These are phyloP conservation scores for Cryptus viduatorius DNA, from an alignment of 2,888 invertebrate species.

Conservation along the genomic window DNA sequence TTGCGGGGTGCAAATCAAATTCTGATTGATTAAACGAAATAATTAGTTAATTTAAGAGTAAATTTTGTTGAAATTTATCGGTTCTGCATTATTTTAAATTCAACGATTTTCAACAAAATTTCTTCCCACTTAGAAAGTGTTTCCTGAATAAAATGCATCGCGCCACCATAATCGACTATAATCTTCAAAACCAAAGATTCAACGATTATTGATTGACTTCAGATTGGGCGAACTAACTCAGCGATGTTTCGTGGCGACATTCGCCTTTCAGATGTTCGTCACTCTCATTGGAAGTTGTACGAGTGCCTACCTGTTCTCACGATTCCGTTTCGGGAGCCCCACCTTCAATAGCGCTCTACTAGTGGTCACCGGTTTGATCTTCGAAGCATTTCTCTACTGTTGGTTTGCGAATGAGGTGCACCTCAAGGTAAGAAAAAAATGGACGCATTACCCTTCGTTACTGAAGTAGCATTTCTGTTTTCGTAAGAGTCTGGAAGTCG, in stretches of 20 bases:
- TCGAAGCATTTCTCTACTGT: slow-evolving; percentile 69
- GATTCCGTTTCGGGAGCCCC: slow-evolving; percentile 1
- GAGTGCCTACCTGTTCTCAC: slow-evolving; percentile 24
- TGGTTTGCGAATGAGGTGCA: slow-evolving; percentile 72
- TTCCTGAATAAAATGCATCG: no score
- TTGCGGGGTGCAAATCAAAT: no score
- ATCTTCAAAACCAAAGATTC: background rate
- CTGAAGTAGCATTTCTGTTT: no score
- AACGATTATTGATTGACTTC: background rate
- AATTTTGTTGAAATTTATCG: no score
- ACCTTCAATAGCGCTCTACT: slow-evolving; percentile 15
- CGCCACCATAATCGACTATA: no score
- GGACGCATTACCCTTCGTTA: no score
- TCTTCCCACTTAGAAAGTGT: no score
- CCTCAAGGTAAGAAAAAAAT: slow-evolving; percentile 55
- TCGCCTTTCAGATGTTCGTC: slow-evolving; percentile 30
- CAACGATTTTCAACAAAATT: no score
- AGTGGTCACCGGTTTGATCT: slow-evolving; percentile 63
- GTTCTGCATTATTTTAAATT: no score
- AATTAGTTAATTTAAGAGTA: no score
- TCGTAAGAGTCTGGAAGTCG: slow-evolving; percentile 66
- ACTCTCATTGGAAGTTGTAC: slow-evolving; percentile 30
- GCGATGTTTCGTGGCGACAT: slow-evolving; percentile 11
- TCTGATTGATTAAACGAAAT: no score
- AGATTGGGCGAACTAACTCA: slow-evolving; percentile 10